phyloP scores from a whole-genome alignment of 2,797 vertebrate species.

The Schizothorax lantsangensis region DNA sequence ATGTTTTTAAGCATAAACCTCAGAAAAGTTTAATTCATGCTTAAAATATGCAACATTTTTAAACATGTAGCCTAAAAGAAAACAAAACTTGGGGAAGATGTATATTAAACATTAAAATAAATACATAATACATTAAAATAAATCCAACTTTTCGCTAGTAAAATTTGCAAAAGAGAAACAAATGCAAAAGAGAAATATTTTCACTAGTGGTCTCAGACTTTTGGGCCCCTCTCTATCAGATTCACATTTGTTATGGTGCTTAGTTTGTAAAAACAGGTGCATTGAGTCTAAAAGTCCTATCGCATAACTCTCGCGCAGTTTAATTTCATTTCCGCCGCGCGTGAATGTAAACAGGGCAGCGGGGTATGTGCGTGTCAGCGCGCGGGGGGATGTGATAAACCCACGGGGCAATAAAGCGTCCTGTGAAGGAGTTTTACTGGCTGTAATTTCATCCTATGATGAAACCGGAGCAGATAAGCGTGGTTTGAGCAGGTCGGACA shows the following conservation, averaged over 20 bases:
- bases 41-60: not conserved
- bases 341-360: not conserved
- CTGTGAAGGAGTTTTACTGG: constrained; percentile 13
- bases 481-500: constrained; percentile 40
- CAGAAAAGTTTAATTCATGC: not conserved
- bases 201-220: not conserved
- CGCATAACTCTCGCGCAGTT: not conserved
- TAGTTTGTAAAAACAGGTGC: not conserved
- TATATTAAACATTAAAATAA: not conserved
- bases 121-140: not conserved
- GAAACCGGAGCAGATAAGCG: constrained; percentile 67
- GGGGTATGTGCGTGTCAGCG: not conserved
- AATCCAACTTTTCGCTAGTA: too few species aligned
- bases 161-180: not conserved
- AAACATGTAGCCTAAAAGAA: not conserved
- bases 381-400: not conserved
- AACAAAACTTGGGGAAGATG: not conserved
- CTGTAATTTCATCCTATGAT: constrained; percentile 55
- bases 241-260: not conserved
- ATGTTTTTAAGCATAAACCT: not conserved
- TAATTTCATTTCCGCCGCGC: not conserved
- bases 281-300: not conserved
- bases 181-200: not conserved
- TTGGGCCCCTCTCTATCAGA: not conserved
- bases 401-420: not conserved